phyloP scores from a whole-genome alignment of 2,113 vertebrate species.

The Dasyornis broadbenti region DNA sequence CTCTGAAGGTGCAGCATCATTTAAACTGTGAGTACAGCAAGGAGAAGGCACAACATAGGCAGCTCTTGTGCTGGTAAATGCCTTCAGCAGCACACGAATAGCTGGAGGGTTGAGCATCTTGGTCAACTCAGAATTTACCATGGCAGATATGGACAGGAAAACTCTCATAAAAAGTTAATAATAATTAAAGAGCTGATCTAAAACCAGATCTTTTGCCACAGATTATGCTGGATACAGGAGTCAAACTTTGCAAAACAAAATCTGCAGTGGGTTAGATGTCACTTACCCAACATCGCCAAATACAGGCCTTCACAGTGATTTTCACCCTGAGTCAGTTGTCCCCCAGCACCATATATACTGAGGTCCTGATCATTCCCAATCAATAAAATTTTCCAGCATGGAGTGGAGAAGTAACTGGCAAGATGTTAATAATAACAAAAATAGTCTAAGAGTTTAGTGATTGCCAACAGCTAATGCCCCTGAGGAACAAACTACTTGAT shows the following conservation, averaged over 20 bases:
- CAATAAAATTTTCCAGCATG: background rate
- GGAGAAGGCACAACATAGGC: background rate
- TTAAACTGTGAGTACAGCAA: background rate
- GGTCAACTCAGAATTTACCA: background rate
- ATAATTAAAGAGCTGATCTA: background rate
- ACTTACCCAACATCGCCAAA: background rate
- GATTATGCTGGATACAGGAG: background rate
- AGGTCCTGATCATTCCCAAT: background rate
- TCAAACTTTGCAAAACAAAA: background rate
- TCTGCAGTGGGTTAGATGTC: background rate
- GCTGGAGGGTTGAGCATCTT: background rate
- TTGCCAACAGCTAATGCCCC: background rate
- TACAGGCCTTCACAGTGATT: background rate
- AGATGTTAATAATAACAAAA: background rate
- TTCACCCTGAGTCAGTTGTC: background rate
- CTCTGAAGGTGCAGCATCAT: background rate
- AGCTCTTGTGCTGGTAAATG: background rate
- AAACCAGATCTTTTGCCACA: background rate
- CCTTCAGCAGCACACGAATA: background rate
- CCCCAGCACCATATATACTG: background rate
- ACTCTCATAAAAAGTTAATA: background rate
- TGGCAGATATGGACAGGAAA: background rate
- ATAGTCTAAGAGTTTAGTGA: background rate
- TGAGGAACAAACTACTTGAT: background rate
- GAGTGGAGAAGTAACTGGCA: background rate